Base-by-base conservation (phyloP, 2,797 vertebrate genomes). In the Zalophus californianus region DNA sequence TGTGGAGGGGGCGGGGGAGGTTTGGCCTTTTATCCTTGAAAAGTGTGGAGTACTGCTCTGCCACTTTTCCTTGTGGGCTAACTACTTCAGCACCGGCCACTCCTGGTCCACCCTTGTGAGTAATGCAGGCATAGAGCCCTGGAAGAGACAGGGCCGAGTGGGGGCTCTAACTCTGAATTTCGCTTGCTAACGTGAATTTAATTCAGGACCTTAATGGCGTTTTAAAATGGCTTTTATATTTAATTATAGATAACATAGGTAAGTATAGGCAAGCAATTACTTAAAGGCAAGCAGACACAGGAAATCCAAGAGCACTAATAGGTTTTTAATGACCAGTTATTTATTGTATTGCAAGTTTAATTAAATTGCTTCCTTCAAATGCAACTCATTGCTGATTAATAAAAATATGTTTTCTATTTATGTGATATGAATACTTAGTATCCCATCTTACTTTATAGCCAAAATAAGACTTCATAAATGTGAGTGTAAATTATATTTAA, bases 211-310 rank as follows among this genome's bases (percentile, higher is more conserved):
- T 90, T 90, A 97, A 94, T 41, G 97, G 58, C 32, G 48, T 91
- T 90, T 97, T 96, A 15, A 90, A 97, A 97, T 86, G 96, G 95
- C 56, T 92, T 98, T 98, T 97, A 3, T 92, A 98, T 95, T 77
- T 98, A 97, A 98, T 97, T 98, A 91, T 97, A 98, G 98, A 96
- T 96, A 97, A 97, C 95, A 25, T 90, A 96, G 97, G 93, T 91
- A 97, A 97, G 85, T 56, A 58, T 92, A 98, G 96, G 50, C 35
- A 62, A 98, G 84, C 3, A 16, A 97, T 97, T 86, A 75, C 94
- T 98, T 98, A 96, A 93, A 98, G 97, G 77, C 83, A 97, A 92
- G n/a, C 78, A 97, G 68, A 90, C 7, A 92, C 90, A 97, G 91
- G 98, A 97, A 98, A 97, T 80, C 62, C 87, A 97, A 87, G 52